phyloP scores from a whole-genome alignment of 2,113 vertebrate genomes.

The Crypturellus undulatus region DNA sequence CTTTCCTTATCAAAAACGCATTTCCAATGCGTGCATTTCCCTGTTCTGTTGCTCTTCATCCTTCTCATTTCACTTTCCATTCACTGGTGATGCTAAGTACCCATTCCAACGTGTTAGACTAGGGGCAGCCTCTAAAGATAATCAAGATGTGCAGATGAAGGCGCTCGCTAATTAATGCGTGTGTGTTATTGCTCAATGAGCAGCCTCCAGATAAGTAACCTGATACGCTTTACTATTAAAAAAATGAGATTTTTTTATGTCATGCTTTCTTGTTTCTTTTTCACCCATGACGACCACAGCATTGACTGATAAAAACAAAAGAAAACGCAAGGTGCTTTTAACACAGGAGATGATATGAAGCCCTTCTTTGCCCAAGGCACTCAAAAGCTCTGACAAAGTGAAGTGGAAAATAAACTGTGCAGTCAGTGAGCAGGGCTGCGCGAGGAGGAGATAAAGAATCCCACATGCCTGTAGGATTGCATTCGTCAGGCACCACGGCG shows the following conservation, averaged over 20 bases:
- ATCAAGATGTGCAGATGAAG: not conserved
- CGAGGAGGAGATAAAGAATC: not conserved
- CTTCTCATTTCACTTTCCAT: not conserved
- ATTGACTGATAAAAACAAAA: not conserved
- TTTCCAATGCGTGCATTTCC: not conserved
- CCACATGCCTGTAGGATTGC: not conserved
- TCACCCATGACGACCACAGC: not conserved
- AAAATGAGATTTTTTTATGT: not conserved
- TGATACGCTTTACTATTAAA: not conserved
- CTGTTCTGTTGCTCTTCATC: not conserved
- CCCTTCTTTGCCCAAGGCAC: not conserved
- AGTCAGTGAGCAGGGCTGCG: not conserved
- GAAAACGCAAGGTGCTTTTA: not conserved
- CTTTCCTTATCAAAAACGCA: not conserved
- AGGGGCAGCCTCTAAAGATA: not conserved
- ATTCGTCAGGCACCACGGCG: not conserved
- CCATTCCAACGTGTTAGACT: fast-evolving
- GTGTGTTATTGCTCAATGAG: not conserved
- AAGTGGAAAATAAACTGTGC: not conserved
- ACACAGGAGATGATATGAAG: not conserved
- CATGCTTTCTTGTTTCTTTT: not conserved
- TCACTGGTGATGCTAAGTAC: fast-evolving
- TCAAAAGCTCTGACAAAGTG: not conserved
- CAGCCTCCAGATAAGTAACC: not conserved
- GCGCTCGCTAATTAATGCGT: fast-evolving